phyloP scores from a whole-genome alignment of 2,113 vertebrate species.

The Suncus etruscus region DNA sequence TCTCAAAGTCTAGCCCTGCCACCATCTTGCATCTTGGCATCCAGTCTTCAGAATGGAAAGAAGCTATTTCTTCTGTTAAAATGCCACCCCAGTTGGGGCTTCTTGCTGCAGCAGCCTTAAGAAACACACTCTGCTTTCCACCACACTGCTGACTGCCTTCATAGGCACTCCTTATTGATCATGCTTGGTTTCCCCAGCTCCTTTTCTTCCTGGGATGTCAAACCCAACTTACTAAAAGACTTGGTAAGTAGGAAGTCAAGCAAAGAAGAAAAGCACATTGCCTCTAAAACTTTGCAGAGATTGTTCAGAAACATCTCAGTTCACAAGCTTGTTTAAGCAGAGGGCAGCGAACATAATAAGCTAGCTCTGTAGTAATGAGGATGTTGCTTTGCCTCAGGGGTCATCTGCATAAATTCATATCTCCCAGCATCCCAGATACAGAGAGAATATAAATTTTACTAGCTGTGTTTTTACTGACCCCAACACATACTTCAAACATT shows the following conservation, averaged over 20 bases:
- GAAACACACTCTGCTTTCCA: not conserved
- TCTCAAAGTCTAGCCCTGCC: not conserved
- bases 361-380: not conserved
- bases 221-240: not conserved
- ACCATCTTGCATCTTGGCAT: not conserved
- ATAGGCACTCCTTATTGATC: not conserved
- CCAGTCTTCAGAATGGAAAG: not conserved
- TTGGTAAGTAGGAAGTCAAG: not conserved
- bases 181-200: not conserved
- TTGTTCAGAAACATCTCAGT: slow-evolving; percentile 17
- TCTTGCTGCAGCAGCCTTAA: not conserved
- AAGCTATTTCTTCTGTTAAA: not conserved
- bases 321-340: not conserved
- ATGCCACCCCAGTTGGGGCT: not conserved
- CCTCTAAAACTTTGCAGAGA: not conserved
- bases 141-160: not conserved
- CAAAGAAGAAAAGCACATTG: not conserved
- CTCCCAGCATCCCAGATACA: not conserved
- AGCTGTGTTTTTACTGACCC: not conserved
- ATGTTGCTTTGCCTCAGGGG: not conserved
- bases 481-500: not conserved
- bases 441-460: not conserved
- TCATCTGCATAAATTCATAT: not conserved
- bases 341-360: not conserved
- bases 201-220: not conserved